Evolutionary conservation across 2,797 vertebrate species (phyloP).

Genomic region (Lithobates pipiens): DNA sequence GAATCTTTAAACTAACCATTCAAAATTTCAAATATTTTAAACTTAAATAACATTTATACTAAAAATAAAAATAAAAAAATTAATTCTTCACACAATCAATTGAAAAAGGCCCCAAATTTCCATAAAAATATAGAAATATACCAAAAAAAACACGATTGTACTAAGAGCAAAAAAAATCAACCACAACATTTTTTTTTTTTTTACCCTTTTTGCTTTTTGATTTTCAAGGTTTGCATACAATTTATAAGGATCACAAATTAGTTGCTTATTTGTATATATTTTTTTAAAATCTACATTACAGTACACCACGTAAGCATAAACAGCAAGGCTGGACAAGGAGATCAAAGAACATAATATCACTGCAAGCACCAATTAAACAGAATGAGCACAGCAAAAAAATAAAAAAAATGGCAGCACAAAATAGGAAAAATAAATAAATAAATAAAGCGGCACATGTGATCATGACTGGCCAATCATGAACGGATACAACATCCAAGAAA

Average conservation of each 20-base stretch:
- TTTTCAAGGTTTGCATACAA: slow-evolving; percentile 65
- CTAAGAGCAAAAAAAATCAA: slow-evolving; percentile 82
- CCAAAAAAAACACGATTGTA: slow-evolving; percentile 80
- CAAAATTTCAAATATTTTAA: slow-evolving; percentile 1
- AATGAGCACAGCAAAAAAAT: slow-evolving; percentile 82
- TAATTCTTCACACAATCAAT: slow-evolving; percentile 69
- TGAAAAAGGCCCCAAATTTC: slow-evolving; percentile 85
- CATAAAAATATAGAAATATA: slow-evolving; percentile 75
- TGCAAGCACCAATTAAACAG: slow-evolving; percentile 81
- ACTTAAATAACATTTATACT: neutral
- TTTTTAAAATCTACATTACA: slow-evolving; percentile 72
- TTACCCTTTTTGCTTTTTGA: slow-evolving; percentile 63
- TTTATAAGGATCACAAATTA: slow-evolving; percentile 47
- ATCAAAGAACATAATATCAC: slow-evolving; percentile 67
- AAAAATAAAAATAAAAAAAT: too few relatives aligned
- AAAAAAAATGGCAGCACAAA: slow-evolving; percentile 80
- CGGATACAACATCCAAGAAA: slow-evolving; percentile 85
- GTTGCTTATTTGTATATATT: slow-evolving; percentile 65
- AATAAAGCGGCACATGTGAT: slow-evolving; percentile 80
- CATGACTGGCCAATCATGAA: slow-evolving; percentile 86
- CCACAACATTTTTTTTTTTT: slow-evolving; percentile 68
- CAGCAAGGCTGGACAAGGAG: slow-evolving; percentile 70
- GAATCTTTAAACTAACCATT: slow-evolving; percentile 43
- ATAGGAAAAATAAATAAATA: slow-evolving; percentile 65
- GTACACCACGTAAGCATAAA: slow-evolving; percentile 83